Evolutionary conservation across 2,888 invertebrate genomes (phyloP).

Genomic region (Dastarcus helophoroides): DNA sequence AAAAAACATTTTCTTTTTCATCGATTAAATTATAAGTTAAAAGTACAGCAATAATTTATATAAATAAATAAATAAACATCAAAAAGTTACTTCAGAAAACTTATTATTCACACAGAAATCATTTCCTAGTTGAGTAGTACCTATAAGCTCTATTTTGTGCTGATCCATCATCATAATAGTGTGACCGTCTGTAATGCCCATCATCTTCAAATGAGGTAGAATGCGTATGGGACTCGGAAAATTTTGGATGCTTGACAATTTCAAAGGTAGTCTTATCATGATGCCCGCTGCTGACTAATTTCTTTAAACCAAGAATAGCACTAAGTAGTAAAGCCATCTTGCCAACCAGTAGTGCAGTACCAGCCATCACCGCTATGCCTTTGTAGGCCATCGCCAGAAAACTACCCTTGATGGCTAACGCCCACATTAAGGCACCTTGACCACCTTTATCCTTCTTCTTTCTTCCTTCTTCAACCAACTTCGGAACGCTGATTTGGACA

Average conservation of each 20-base stretch:
- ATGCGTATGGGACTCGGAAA: slow-evolving; percentile 65
- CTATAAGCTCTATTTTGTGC: neutral
- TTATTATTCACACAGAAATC: no score
- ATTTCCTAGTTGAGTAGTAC: slow-evolving; percentile 2
- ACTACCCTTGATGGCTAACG: slow-evolving; percentile 58
- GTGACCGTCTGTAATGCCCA: slow-evolving; percentile 12
- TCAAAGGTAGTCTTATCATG: slow-evolving; percentile 74
- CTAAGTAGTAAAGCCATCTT: slow-evolving; percentile 73
- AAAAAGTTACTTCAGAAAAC: no score
- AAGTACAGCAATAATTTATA: no score
- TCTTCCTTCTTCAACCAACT: slow-evolving; percentile 36
- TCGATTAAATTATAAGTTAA: no score
- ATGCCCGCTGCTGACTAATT: slow-evolving; percentile 53
- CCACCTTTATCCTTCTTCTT: slow-evolving; percentile 10
- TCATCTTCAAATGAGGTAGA: slow-evolving; percentile 37
- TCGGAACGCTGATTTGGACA: slow-evolving; percentile 28
- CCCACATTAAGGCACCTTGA: slow-evolving; percentile 55
- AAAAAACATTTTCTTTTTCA: no score
- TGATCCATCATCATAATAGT: slow-evolving; percentile 5
- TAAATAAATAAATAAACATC: no score
- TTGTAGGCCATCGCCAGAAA: slow-evolving; percentile 65
- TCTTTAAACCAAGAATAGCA: slow-evolving; percentile 70
- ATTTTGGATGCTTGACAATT: slow-evolving; percentile 76
- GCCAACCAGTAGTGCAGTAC: slow-evolving; percentile 70
- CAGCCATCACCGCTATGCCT: slow-evolving; percentile 61